Conservation (phyloP, 2,888 invertebrate species). For the Cartodere bifasciata region DNA sequence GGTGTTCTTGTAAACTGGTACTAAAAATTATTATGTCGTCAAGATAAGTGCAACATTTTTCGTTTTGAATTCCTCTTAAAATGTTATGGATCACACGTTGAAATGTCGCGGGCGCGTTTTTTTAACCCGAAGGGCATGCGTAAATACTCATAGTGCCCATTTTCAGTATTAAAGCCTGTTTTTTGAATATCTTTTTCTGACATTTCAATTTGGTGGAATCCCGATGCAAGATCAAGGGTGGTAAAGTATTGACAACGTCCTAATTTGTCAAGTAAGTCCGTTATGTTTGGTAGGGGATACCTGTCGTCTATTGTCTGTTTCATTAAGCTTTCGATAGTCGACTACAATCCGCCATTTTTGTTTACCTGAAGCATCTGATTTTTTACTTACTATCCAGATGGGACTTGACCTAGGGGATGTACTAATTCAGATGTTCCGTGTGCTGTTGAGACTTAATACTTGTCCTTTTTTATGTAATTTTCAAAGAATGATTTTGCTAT, state of each 20-base stretch:
- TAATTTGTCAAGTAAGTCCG: background rate
- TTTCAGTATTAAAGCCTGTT: slow-evolving; percentile 14
- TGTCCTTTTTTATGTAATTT: no score
- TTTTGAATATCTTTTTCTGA: slow-evolving; percentile 12
- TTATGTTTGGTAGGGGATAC: slow-evolving; percentile 17
- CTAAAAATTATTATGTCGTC: slow-evolving; percentile 23
- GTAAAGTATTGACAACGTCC: slow-evolving; percentile 12
- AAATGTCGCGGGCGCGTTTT: no score
- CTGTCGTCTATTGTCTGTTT: slow-evolving; percentile 20
- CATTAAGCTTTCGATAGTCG: slow-evolving; percentile 23
- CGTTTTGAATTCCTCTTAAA: slow-evolving; percentile 10
- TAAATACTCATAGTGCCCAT: slow-evolving; percentile 14
- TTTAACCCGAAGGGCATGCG: slow-evolving; percentile 17
- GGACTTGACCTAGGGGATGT: slow-evolving; percentile 27
- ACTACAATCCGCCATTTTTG: slow-evolving; percentile 24
- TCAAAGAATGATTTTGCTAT: no score
- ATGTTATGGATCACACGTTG: slow-evolving; percentile 16
- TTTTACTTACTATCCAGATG: slow-evolving; percentile 29
- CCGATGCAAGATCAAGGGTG: no score
- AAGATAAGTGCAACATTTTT: slow-evolving; percentile 17
- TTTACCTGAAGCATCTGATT: slow-evolving; percentile 23
- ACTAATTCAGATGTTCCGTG: no score
- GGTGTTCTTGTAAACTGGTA: slow-evolving; percentile 14
- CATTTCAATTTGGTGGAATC: slow-evolving; percentile 16
- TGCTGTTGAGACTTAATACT: no score